phyloP scores from a whole-genome alignment of 1,140 invertebrate genomes.

The Drosophila bocqueti region DNA sequence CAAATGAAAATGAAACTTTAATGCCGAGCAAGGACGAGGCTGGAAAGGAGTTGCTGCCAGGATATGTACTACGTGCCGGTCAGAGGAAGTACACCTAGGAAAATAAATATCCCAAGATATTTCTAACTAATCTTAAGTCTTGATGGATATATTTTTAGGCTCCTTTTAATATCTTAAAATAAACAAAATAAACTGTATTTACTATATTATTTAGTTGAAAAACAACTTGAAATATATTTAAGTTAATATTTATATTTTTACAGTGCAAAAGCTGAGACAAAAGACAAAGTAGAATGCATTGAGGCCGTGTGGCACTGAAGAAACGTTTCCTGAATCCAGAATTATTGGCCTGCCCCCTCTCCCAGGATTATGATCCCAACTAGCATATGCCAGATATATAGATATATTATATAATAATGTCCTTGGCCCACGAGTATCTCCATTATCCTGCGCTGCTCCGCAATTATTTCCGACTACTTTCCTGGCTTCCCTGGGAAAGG shows the following conservation, averaged over 20 bases:
- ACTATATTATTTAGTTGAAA: too few relatives aligned
- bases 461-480: slow-evolving; percentile 44
- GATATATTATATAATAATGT: slow-evolving; percentile 31
- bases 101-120: neutral
- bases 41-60: slow-evolving; percentile 6
- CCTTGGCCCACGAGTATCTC: slow-evolving; percentile 45
- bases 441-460: slow-evolving; percentile 33
- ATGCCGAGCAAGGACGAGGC: slow-evolving; percentile 49
- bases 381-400: slow-evolving; percentile 53
- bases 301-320: slow-evolving; percentile 35
- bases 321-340: slow-evolving; percentile 16
- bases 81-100: slow-evolving; percentile 13
- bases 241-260: neutral
- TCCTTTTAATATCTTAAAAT: too few relatives aligned
- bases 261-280: neutral
- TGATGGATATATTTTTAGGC: too few relatives aligned
- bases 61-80: slow-evolving; percentile 60
- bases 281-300: slow-evolving; percentile 57
- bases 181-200: too few relatives aligned
- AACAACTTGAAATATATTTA: neutral
- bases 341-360: neutral
- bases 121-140: neutral
- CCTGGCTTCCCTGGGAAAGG: slow-evolving; percentile 64
- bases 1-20: slow-evolving; percentile 65
- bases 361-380: neutral